Base-by-base conservation (phyloP, 2,113 vertebrate species). In the Percopsis transmontana region DNA sequence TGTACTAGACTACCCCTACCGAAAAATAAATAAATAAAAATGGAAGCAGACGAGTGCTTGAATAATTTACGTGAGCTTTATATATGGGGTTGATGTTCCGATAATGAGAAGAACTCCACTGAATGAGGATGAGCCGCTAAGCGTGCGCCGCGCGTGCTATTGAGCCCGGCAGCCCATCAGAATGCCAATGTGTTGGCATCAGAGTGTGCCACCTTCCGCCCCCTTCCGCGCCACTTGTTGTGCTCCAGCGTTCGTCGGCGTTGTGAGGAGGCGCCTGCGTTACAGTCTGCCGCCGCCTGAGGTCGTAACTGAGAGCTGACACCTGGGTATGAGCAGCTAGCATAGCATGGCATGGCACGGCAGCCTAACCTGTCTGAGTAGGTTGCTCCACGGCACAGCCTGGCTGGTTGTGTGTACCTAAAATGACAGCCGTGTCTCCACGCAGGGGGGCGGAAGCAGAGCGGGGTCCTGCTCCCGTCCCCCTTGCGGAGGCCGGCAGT, bases 361-460 rank as follows among this genome's bases (percentile, higher is more conserved):
- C 8, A 33, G 1, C 27, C 27, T 33, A 33, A 33, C 27, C 27
- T 33, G 27, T 27, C 27, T 33, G 27, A 7, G 27, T 33, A 33
- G 5, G 27, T 33, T 33, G 27, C 27, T 33, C 27, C 27, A 7
- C 27, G 27, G 8, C 27, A 33, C 27, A 33, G 27, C 27, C 27
- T 33, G 27, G 27, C 27, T 33, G 27, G 27, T 33, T 33, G 27
- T 33, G 27, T 33, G 5, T 33, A 33, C 0, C 27, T 7, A 33
- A 7, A 33, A 6, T 7, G 8, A 33, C 27, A 33, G 27, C 27
- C 27, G 27, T 1, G 42, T 20, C 21, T 54, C 3, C 14, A 14
- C 19, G 19, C 48, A 2, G 5, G 11, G 74, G 65, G 65, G 78
- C 84, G 89, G 85, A 87, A 90, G 88, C 54, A 64, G 73, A 65